Evolutionary conservation across 1,140 invertebrate genomes (phyloP).

Genomic region (Drosophila mayri): DNA sequence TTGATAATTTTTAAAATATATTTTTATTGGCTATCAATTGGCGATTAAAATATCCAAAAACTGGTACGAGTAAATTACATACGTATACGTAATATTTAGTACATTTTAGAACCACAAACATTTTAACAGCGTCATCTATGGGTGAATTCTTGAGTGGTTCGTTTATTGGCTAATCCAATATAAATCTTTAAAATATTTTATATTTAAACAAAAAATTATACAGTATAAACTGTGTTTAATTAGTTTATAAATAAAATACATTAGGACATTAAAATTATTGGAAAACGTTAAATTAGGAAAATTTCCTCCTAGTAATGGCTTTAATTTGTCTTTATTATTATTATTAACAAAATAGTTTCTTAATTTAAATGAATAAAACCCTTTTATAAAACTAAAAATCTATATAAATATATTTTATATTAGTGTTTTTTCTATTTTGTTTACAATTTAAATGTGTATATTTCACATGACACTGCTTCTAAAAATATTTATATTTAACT

Average conservation of each 20-base stretch:
- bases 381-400: background rate
- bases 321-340: no score
- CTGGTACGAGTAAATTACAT: no score
- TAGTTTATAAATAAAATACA: no score
- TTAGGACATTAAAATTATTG: no score
- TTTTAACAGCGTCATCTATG: background rate
- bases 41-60: no score
- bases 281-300: no score
- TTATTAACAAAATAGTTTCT: background rate
- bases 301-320: no score
- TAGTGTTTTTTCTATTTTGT: no score
- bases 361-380: background rate
- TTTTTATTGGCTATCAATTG: no score
- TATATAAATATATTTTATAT: no score
- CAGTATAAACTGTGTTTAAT: no score
- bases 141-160: background rate
- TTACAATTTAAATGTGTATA: background rate
- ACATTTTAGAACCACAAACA: background rate
- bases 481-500: slow-evolving; percentile 9
- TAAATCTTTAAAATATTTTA: background rate
- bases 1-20: no score
- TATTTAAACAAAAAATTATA: background rate
- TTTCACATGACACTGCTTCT: background rate
- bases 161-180: background rate
- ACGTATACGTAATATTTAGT: background rate